Evolutionary conservation across 1,140 invertebrate species (phyloP).

Genomic region (Trinorchestia longiramus): DNA sequence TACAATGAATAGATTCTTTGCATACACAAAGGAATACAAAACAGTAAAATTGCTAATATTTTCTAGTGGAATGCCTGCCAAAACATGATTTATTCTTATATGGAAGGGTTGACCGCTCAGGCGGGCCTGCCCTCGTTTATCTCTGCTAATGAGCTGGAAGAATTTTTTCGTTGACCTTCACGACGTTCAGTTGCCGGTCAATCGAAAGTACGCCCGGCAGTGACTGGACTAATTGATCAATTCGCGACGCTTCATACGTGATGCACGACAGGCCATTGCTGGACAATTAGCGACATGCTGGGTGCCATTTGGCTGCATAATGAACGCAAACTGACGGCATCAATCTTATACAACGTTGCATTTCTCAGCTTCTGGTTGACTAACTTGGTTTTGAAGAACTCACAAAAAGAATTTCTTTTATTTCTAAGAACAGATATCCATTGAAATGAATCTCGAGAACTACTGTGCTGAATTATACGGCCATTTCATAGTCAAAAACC

Average conservation of each 20-base stretch:
- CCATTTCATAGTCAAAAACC: no score
- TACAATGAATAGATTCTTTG: neutral
- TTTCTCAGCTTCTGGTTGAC: no score
- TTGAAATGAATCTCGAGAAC: no score
- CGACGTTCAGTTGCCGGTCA: neutral
- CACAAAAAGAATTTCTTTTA: no score
- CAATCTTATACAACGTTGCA: neutral
- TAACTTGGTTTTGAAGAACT: no score
- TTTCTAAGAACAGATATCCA: no score
- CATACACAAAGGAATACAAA: neutral
- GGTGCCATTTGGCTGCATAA: neutral
- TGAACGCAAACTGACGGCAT: neutral
- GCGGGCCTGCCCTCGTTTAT: neutral
- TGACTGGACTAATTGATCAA: neutral
- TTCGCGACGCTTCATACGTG: neutral
- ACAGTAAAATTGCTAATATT: neutral
- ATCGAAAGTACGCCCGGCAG: neutral
- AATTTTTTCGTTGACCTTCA: slow-evolving; percentile 30
- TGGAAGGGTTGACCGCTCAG: neutral
- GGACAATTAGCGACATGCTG: neutral
- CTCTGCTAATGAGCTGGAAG: neutral
- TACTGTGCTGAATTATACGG: no score
- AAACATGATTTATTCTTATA: neutral
- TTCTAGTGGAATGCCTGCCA: neutral
- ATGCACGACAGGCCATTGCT: neutral